Base-by-base conservation (phyloP, 2,113 vertebrate species). In the Xenopus laevis region DNA sequence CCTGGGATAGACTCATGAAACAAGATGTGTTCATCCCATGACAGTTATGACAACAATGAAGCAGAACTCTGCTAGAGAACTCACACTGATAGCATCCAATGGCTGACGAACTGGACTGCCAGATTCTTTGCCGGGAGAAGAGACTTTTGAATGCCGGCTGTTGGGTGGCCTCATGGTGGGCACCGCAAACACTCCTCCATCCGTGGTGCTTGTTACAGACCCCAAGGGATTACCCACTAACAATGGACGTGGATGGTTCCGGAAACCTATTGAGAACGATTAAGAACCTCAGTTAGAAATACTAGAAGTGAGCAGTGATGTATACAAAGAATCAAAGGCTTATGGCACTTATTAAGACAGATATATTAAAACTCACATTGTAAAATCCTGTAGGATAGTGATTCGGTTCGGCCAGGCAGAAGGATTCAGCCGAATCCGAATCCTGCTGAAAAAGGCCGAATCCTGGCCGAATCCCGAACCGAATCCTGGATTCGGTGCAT, bases 111-210 rank as follows among this genome's bases (percentile, higher is more conserved):
- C 91, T 50, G 93, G 91, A n/a, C 95, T 82, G 72, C 99, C 95
- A 0, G 94, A 89, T 12, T 99, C 97, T 71, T 97, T 98, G 86
- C 92, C 96, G 40, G 95, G 96, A 23, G 96, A 92, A 81, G 97
- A 97, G 82, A 96, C 91, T 72, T 96, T 90, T 53, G 95, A 93
- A 0, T 98, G 93, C 1, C 95, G 91, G 83, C 97, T 98, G 82
- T 98, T 98, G 65, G 97, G 97, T 0, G 97, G 97, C 18, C 98
- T 85, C 0, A 94, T 98, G 8, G 96, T 98, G 9, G 97, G 97
- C 10, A 98, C 90, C 0, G 96, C 96, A 67, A 99, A 99, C 52
- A 98, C 91, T 0, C 92, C 89, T 2, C 94, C 91, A 8, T 99
- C 97, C 0, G 91, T 79, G 58, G 97, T 96, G 5, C 81, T 17